phyloP scores from a whole-genome alignment of 1,140 invertebrate species.

The Ericerus pela region DNA sequence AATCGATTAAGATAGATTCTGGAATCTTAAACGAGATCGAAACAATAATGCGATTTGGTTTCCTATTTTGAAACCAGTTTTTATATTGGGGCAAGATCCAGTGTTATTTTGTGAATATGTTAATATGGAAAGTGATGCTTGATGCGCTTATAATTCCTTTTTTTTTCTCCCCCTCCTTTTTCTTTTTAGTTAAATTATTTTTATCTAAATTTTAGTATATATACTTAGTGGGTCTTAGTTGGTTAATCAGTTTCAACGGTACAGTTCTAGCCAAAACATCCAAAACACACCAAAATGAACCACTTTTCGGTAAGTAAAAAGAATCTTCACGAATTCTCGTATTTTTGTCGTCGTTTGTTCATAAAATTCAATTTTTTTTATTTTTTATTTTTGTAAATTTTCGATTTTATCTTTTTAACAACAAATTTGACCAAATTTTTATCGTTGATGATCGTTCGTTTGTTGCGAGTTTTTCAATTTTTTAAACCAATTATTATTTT shows the following conservation, averaged over 20 bases:
- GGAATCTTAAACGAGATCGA: not conserved
- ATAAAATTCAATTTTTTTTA: no score
- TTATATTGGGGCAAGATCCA: conserved; percentile 9
- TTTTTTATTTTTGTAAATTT: no score
- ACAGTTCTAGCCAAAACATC: not conserved
- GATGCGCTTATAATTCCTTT: not conserved
- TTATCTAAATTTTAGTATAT: conserved; percentile 1
- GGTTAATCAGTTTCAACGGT: not conserved
- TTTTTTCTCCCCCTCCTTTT: no score
- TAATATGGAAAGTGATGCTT: conserved; percentile 7
- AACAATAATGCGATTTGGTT: conserved; percentile 7
- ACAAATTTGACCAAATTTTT: no score
- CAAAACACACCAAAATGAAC: no score
- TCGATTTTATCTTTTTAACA: no score
- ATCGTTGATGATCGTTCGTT: no score
- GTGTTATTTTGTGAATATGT: conserved; percentile 9
- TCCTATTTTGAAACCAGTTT: conserved; percentile 11
- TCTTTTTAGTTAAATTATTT: not conserved
- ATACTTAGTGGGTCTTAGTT: conserved; percentile 2
- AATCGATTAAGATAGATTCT: conserved; percentile 7
- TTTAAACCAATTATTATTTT: no score
- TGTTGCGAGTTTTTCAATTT: no score
- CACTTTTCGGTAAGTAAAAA: not conserved
- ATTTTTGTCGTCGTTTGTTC: no score
- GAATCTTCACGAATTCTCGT: no score